Evolutionary conservation across 2,888 invertebrate genomes (phyloP).

Genomic region (Palloptera scutellata): DNA sequence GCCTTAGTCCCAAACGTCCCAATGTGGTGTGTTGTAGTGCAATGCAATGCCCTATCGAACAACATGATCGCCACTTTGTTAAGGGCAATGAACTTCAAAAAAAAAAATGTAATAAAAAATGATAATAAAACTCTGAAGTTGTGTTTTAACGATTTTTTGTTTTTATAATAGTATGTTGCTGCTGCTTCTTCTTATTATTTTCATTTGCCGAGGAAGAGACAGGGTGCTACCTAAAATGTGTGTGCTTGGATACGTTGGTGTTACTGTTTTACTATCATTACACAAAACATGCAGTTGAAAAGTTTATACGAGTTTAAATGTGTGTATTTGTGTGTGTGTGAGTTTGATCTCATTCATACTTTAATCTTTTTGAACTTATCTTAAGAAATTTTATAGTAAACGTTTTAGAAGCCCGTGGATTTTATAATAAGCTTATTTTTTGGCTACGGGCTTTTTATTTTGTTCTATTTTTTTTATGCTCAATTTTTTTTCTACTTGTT

Average conservation of each 20-base stretch:
- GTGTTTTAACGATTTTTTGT: neutral
- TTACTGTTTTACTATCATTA: constrained; percentile 26
- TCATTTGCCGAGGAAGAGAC: neutral
- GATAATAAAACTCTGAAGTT: too few species aligned
- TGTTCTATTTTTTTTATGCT: too few species aligned
- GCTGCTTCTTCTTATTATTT: neutral
- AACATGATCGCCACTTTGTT: constrained; percentile 17
- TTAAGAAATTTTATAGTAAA: too few species aligned
- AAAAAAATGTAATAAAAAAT: neutral
- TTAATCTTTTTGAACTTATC: too few species aligned
- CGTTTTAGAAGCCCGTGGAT: too few species aligned
- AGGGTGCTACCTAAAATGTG: neutral
- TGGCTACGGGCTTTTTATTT: too few species aligned
- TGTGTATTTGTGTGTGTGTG: too few species aligned
- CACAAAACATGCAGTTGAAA: too few species aligned
- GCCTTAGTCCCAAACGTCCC: neutral
- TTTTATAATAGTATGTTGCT: neutral
- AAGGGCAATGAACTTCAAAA: constrained; percentile 23
- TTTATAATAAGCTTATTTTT: too few species aligned
- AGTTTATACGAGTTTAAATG: too few species aligned
- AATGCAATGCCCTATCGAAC: constrained; percentile 24
- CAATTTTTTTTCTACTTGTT: too few species aligned
- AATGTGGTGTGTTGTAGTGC: constrained; percentile 4
- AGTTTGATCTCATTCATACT: too few species aligned
- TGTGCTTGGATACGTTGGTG: constrained; percentile 10